Conservation (phyloP, 1,140 invertebrate genomes). For the Drosophila ironensis region DNA sequence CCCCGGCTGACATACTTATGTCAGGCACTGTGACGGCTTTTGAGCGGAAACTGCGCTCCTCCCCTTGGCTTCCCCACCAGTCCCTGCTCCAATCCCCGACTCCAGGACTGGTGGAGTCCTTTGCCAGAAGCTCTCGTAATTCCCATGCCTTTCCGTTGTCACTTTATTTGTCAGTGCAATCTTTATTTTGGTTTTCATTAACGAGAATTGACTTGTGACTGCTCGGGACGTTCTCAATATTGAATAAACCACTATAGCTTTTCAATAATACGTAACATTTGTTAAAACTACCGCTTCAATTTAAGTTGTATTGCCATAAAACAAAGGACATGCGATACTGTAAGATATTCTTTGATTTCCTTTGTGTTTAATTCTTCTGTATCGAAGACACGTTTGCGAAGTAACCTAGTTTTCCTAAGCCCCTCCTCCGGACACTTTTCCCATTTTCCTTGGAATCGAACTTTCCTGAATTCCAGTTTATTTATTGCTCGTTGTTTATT, state of each 20-base stretch:
- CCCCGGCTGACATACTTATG: slow-evolving; percentile 46
- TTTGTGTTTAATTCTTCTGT: slow-evolving; percentile 61
- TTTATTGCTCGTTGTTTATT: slow-evolving; percentile 70
- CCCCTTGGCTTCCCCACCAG: neutral
- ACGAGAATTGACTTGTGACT: slow-evolving; percentile 56
- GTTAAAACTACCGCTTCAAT: no score
- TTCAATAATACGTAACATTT: no score
- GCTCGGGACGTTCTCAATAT: neutral
- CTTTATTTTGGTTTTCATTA: slow-evolving; percentile 52
- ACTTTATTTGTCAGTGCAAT: slow-evolving; percentile 10
- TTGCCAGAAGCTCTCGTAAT: slow-evolving; percentile 32
- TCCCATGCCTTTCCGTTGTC: slow-evolving; percentile 10
- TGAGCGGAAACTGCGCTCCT: neutral
- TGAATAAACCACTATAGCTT: neutral
- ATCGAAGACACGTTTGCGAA: slow-evolving; percentile 59
- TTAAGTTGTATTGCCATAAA: no score
- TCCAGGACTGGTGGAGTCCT: neutral
- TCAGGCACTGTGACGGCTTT: slow-evolving; percentile 34
- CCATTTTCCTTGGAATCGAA: slow-evolving; percentile 58
- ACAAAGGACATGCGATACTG: no score
- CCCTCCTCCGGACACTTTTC: neutral
- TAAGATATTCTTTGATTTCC: neutral
- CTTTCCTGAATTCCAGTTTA: slow-evolving; percentile 43
- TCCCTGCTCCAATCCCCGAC: neutral
- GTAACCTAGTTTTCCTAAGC: slow-evolving; percentile 41